A percentile compares a stretch with the other conserved stretches of the same genome.
Evolutionary conservation across 2,797 vertebrate genomes (phyloP).

Genomic region (Heliangelus exortis): DNA sequence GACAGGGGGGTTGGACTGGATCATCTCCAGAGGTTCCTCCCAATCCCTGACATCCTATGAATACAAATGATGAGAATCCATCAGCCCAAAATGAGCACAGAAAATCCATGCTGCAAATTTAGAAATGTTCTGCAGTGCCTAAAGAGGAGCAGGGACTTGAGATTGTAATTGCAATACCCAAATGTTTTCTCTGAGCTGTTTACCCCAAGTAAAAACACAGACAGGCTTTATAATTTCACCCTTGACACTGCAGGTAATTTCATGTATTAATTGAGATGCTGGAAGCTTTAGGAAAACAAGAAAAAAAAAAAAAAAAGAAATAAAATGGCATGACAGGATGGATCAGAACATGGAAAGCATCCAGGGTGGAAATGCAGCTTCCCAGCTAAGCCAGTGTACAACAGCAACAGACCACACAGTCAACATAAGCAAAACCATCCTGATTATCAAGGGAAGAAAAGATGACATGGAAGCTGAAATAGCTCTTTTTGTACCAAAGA

Average conservation of each 20-base stretch:
- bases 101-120: not conserved
- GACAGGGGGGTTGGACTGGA: too few species aligned
- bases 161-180: not conserved
- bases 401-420: slow-evolving; percentile 69
- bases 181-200: not conserved
- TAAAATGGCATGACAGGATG: slow-evolving; percentile 62
- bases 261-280: slow-evolving; percentile 30
- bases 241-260: slow-evolving; percentile 4
- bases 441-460: slow-evolving; percentile 46
- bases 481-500: slow-evolving; percentile 49
- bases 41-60: not conserved
- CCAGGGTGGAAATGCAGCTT: slow-evolving; percentile 69
- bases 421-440: slow-evolving; percentile 73
- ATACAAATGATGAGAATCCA: not conserved
- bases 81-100: not conserved
- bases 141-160: not conserved
- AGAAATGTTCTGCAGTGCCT: not conserved
- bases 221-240: not conserved
- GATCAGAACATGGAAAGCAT: slow-evolving; percentile 62
- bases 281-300: slow-evolving; percentile 30
- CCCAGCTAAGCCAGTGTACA: slow-evolving; percentile 49
- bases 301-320: not conserved
- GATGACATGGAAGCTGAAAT: slow-evolving; percentile 10
- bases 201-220: not conserved
- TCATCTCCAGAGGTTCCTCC: too few species aligned